phyloP scores from a whole-genome alignment of 64 coral and sea anemone species.

The Cladopsammia gracilis region DNA sequence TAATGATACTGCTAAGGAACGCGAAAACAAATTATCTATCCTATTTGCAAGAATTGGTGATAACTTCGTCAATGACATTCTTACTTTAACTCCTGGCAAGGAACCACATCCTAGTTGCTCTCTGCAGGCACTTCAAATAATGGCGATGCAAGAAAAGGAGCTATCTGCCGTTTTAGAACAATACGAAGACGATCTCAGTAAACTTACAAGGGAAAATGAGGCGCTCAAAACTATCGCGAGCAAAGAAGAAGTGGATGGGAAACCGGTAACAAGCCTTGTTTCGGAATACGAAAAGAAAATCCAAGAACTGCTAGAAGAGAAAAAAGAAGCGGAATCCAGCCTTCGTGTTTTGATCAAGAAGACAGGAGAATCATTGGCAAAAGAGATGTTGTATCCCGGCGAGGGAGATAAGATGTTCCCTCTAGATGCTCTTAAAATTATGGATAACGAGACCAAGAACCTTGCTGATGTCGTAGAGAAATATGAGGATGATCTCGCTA shows the following conservation, averaged over 20 bases:
- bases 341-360: background rate
- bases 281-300: constrained; percentile 12
- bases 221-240: constrained; percentile 33
- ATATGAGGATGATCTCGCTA: constrained; percentile 59
- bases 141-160: constrained; percentile 55
- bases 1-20: background rate
- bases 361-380: background rate
- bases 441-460: constrained; percentile 65
- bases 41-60: constrained; percentile 42
- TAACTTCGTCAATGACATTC: constrained; percentile 47
- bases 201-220: constrained; percentile 46
- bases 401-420: background rate
- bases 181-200: constrained; percentile 69
- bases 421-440: constrained; percentile 37
- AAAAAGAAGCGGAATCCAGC: background rate
- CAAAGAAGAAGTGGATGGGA: background rate
- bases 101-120: background rate
- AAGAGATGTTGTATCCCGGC: background rate
- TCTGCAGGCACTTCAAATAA: constrained; percentile 29
- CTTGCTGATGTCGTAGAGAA: constrained; percentile 56
- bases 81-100: background rate
- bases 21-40: background rate
- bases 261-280: background rate
- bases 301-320: background rate
- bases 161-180: constrained; percentile 62